These are phyloP conservation scores for Spermophilus dauricus DNA, from an alignment of 2,113 vertebrate species.

Conservation along the genomic window DNA sequence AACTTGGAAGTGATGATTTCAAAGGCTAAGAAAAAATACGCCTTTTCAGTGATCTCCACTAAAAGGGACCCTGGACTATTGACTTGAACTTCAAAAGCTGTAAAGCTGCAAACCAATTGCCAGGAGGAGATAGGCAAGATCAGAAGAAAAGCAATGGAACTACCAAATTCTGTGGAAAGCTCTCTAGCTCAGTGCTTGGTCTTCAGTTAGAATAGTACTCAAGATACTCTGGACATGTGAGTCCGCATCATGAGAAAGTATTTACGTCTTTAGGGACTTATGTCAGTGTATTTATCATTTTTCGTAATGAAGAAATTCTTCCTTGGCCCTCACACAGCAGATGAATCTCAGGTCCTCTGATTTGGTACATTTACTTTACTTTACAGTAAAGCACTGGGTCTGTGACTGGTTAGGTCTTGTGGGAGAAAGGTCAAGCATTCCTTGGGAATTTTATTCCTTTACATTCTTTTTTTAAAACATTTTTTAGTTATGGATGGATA, in stretches of 20 bases:
- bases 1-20: not conserved
- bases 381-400: not conserved
- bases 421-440: not conserved
- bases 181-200: not conserved
- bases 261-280: not conserved
- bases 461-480: not conserved
- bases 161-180: accelerated
- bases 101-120: not conserved
- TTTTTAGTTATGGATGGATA: no score
- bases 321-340: not conserved
- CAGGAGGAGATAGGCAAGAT: no score
- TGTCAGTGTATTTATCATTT: not conserved
- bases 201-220: not conserved
- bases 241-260: not conserved
- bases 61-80: not conserved
- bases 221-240: not conserved
- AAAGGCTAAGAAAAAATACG: not conserved
- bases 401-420: not conserved
- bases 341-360: not conserved
- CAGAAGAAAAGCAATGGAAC: not conserved
- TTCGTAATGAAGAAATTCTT: not conserved
- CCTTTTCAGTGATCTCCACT: not conserved
- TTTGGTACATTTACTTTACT: not conserved
- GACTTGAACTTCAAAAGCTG: not conserved
- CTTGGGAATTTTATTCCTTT: not conserved